A percentile compares a stretch with the other conserved stretches of the same genome.
phyloP scores from a whole-genome alignment of 2,797 vertebrate genomes.

The Gymnopithys bicolor region DNA sequence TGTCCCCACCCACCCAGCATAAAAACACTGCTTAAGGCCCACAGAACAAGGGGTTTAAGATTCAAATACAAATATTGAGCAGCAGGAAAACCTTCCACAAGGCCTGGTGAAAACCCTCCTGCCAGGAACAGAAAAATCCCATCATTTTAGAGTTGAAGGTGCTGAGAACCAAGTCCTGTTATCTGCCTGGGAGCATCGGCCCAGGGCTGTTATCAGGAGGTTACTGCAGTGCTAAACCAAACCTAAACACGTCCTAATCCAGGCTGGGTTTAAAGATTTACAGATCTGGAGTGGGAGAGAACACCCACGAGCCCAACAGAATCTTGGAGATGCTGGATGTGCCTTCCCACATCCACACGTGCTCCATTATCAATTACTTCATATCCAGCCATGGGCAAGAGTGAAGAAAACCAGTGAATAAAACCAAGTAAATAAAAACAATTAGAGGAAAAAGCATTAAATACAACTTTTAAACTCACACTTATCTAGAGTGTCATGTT shows the following conservation, averaged over 20 bases:
- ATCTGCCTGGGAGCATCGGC: neutral
- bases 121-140: neutral
- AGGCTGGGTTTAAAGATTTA: neutral
- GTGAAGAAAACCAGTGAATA: neutral
- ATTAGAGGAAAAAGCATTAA: neutral
- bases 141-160: neutral
- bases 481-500: neutral
- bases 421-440: neutral
- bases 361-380: neutral
- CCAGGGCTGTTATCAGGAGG: neutral
- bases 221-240: neutral
- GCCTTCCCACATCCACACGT: neutral
- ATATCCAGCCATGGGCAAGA: neutral
- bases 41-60: neutral
- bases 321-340: neutral
- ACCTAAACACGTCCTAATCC: neutral
- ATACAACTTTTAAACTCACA: neutral
- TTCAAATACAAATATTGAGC: neutral
- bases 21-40: neutral
- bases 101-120: neutral
- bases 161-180: neutral
- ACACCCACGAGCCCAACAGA: neutral
- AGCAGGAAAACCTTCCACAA: neutral
- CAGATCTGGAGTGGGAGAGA: neutral
- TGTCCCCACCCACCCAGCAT: neutral